Percentiles rank a stretch among this genome's conserved stretches.
These are phyloP conservation scores for Dromococcyx pavoninus DNA, from an alignment of 2,797 vertebrate genomes.

Conservation along the genomic window DNA sequence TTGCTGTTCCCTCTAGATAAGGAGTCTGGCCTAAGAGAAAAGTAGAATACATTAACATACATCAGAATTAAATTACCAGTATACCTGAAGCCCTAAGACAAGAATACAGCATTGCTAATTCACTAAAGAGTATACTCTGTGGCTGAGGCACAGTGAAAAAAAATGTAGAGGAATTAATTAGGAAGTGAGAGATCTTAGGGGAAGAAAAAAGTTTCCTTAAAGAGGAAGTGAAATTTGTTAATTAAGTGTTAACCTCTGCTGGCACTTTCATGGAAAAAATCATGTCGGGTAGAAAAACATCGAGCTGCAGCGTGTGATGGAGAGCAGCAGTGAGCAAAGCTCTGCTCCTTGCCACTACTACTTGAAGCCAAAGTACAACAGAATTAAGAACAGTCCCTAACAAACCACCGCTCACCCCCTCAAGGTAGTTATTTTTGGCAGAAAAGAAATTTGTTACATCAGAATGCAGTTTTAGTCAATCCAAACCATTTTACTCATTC, in stretches of 20 bases:
- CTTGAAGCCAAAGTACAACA: background rate
- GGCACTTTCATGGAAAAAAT: background rate
- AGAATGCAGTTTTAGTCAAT: background rate
- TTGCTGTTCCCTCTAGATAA: background rate
- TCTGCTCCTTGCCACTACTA: background rate
- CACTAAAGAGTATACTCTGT: background rate
- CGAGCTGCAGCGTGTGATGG: background rate
- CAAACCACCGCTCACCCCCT: too few relatives aligned
- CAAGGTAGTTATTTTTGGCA: background rate
- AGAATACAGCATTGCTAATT: background rate
- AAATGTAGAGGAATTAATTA: background rate
- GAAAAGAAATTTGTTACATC: background rate
- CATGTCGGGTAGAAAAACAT: background rate
- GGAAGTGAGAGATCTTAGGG: background rate
- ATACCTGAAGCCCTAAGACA: background rate
- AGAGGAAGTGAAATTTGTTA: background rate
- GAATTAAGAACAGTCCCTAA: background rate
- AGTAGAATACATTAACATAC: background rate
- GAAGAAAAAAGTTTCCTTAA: background rate
- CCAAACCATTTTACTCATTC: background rate
- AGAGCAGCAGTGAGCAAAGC: fast-evolving
- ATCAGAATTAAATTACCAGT: background rate
- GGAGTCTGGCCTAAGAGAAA: background rate
- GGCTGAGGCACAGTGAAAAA: background rate
- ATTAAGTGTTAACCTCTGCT: background rate